Base-by-base conservation (phyloP, 1,140 invertebrate species). In the Gryon sp. region DNA sequence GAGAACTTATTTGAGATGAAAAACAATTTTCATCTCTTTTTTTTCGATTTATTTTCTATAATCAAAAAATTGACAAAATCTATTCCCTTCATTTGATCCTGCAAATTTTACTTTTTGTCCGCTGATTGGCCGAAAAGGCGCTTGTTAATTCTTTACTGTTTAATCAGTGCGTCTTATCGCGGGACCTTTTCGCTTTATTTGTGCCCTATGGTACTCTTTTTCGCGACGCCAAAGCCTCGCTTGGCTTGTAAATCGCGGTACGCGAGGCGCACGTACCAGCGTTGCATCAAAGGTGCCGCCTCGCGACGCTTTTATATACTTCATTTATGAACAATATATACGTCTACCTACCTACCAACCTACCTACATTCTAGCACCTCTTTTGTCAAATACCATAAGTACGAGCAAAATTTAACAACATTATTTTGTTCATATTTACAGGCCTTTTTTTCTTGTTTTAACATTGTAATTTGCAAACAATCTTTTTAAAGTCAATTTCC, bases 311-410 rank as follows among this genome's bases (percentile, higher is more conserved):
- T 84, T 87, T 86, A 86, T 84, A 80, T 66, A 80, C 78, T 86
- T 84, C 83, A 86, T 86, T 87, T 86, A 87, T 83, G 82, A 85
- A 85, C 83, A 80, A 85, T 85, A 85, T 82, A 84, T 74, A 79
- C 26, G 12, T 34, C 69, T 45, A 69, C 43, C 70, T 80, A 19
- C 26, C 66, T 46, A 63, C 22, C 63, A 41, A 75, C 63, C 65
- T 78, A 82, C 76, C 79, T 81, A 79, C 65, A 81, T 84, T 84
- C 80, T 79, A 76, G 36, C 82, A 84, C 82, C 76, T 83, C 48
- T 72, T 55, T 50, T 24, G 32, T 69, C 32, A 53, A 65, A 41
- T 34, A 65, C 40, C 26, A 3, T 14, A 11, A 28, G 18, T 36
- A 19, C 12, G 48, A 43, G 11, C 46, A 22, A 48, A 50, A 4